phyloP scores from a whole-genome alignment of 92 coral and sea anemone species.

The Heliopora coerulea region DNA sequence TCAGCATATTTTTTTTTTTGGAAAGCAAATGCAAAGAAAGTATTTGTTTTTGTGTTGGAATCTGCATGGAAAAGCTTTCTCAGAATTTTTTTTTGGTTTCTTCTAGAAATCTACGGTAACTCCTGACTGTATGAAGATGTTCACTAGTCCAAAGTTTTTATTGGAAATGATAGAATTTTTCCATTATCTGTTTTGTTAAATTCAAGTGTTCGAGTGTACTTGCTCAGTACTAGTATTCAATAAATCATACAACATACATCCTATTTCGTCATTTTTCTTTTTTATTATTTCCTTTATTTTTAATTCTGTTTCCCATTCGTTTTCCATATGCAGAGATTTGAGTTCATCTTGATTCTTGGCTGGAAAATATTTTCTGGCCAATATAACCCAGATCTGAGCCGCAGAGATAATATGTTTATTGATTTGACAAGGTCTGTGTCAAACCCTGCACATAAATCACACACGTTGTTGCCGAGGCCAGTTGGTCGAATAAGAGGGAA shows the following conservation, averaged over 20 bases:
- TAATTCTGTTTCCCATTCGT: background rate
- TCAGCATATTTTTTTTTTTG: too few species aligned
- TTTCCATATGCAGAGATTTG: background rate
- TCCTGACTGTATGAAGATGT: slow-evolving; percentile 6
- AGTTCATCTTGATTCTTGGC: too few species aligned
- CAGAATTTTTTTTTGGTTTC: background rate
- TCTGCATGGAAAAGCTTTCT: too few species aligned
- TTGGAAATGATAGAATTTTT: background rate
- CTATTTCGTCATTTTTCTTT: background rate
- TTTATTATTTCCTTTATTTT: background rate
- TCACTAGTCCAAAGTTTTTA: background rate
- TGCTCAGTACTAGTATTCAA: background rate
- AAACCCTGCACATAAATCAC: too few species aligned
- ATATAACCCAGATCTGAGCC: too few species aligned
- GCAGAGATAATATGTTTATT: too few species aligned
- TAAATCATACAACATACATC: background rate
- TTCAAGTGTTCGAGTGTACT: background rate
- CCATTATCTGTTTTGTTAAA: background rate
- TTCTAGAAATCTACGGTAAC: slow-evolving; percentile 37
- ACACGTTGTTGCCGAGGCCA: too few species aligned
- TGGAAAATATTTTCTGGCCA: too few species aligned
- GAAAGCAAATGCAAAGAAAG: too few species aligned
- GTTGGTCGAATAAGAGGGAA: too few species aligned
- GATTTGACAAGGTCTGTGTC: too few species aligned
- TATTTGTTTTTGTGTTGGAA: too few species aligned